These are phyloP conservation scores for Galerucella pusilla DNA, from an alignment of 2,888 invertebrate genomes.

Conservation along the genomic window DNA sequence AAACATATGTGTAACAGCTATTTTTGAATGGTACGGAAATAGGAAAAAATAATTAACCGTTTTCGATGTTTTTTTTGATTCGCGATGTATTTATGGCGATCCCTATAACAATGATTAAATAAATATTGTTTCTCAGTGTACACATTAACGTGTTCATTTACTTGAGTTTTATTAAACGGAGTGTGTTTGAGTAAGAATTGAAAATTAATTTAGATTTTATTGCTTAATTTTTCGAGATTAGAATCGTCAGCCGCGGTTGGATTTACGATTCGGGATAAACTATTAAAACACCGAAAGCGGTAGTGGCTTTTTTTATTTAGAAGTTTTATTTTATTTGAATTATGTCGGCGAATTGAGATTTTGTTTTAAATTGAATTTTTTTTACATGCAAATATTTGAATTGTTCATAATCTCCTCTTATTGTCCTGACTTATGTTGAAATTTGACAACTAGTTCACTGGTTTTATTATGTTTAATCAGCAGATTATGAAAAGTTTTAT, in stretches of 20 bases:
- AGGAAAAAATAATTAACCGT: no score
- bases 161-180: constrained; percentile 26
- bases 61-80: no score
- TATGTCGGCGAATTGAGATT: constrained; percentile 38
- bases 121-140: constrained; percentile 13
- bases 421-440: neutral
- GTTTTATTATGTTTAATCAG: constrained; percentile 5
- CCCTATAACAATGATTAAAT: neutral
- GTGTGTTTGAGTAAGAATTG: constrained; percentile 47
- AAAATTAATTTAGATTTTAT: constrained; percentile 49
- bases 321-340: constrained; percentile 42
- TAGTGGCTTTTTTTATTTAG: constrained; percentile 29
- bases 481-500: neutral
- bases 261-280: constrained; percentile 39
- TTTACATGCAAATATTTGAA: constrained; percentile 42
- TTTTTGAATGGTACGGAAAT: no score
- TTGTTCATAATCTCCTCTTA: constrained; percentile 26
- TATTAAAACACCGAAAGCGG: constrained; percentile 26
- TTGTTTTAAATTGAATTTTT: constrained; percentile 39
- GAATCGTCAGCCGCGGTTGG: constrained; percentile 37
- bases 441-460: constrained; percentile 16
- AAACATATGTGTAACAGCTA: no score
- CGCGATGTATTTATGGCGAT: neutral
- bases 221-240: constrained; percentile 46
- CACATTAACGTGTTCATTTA: constrained; percentile 30